Percentiles rank a stretch among this genome's conserved stretches.
Evolutionary conservation across 2,888 invertebrate genomes (phyloP).

Genomic region (Thera obeliscata): DNA sequence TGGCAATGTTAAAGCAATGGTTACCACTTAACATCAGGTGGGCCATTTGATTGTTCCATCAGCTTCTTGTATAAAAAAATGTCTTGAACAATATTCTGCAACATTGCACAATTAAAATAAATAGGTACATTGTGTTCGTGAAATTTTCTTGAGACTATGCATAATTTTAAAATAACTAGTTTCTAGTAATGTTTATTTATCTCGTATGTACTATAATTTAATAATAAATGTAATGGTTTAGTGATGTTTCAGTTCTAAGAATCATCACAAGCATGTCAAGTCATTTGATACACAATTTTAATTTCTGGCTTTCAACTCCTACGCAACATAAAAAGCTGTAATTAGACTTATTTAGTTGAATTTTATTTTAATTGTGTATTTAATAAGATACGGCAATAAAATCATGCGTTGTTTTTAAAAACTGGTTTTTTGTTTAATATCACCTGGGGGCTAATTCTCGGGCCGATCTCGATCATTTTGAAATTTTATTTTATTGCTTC

Average conservation of each 20-base stretch:
- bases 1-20: too few relatives aligned
- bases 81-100: constrained; percentile 46
- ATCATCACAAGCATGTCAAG: constrained; percentile 60
- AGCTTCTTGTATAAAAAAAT: constrained; percentile 4
- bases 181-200: constrained; percentile 64
- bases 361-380: constrained; percentile 81
- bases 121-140: constrained; percentile 50
- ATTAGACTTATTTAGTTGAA: constrained; percentile 53
- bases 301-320: constrained; percentile 52
- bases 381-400: constrained; percentile 79
- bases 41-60: too few relatives aligned
- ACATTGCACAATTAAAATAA: constrained; percentile 50
- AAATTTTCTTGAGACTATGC: constrained; percentile 63
- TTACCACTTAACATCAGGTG: too few relatives aligned
- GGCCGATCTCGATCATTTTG: too few relatives aligned
- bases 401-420: constrained; percentile 70
- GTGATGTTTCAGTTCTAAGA: constrained; percentile 77
- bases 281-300: constrained; percentile 81
- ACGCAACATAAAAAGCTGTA: constrained; percentile 35
- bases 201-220: constrained; percentile 56
- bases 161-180: constrained; percentile 66
- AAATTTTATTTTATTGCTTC: too few relatives aligned
- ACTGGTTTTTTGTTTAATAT: constrained; percentile 40
- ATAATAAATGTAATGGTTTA: constrained; percentile 56
- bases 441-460: not conserved